Base-by-base conservation (phyloP, 2,888 invertebrate genomes). In the Callimorpha dominula region DNA sequence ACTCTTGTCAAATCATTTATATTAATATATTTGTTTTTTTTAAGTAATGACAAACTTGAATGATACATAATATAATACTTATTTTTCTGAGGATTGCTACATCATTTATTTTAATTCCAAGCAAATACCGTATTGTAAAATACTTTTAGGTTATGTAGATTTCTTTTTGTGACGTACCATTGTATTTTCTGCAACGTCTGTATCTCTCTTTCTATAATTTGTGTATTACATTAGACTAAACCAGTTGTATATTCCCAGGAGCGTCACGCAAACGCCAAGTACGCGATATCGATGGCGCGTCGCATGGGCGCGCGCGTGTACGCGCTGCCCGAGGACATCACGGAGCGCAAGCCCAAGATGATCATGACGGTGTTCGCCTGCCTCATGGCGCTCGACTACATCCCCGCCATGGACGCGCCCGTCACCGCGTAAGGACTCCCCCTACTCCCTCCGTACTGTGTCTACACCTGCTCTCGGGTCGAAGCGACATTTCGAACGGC, bases 301-400 rank as follows among this genome's bases (percentile, higher is more conserved):
- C 99, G 99, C 89, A 98, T 98, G 88, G 99, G 99, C 80, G 99
- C 99, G 68, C 97, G 99, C 76, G 99, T 99, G 31, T 99, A 99
- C 95, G 99, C 99, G 11, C 96, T 99, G 76, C 99, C 99, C 20
- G 99, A 99, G 93, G 99, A 99, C 96, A 99, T 99, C 89, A 98
- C 99, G 57, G 99, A 99, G 96, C 97, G 99, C 42, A 99, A 99
- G 93, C 98, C 98, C 73, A 99, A 99, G 96, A 99, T 99, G 99
- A 98, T 99, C 75, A 99, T 99, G 99, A 99, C 99, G 6, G 98
- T 99, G 83, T 99, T 99, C 96, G 99, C 99, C 49, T 99, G 99
- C 92, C 97, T 99, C 88, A 99, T 99, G 99, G 99, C 99, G 49
- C 97, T 98, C 88, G 99, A 99, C 96, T 99, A 99, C 95, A 97